These are phyloP conservation scores for Euzophera pinguis DNA, from an alignment of 2,888 invertebrate genomes.

Conservation along the genomic window DNA sequence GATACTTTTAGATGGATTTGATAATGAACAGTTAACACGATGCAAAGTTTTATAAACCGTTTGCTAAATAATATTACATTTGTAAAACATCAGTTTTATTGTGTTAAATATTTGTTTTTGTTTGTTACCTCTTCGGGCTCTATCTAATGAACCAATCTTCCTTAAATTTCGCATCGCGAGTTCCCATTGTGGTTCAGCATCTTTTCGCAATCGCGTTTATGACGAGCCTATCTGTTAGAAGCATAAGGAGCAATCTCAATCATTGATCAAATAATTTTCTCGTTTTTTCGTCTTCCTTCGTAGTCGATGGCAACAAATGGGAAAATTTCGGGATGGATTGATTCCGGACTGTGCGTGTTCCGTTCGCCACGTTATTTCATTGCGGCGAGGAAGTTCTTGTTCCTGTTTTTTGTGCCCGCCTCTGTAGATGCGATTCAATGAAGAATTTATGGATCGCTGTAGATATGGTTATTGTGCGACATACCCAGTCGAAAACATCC, in stretches of 20 bases:
- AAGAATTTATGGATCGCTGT: conserved; percentile 32
- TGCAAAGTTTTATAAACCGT: no score
- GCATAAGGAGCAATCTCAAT: conserved; percentile 31
- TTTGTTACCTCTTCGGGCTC: no score
- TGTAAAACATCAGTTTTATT: no score
- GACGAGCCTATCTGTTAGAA: conserved; percentile 17
- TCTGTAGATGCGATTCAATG: conserved; percentile 26
- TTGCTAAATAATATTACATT: no score
- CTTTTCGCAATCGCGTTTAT: conserved; percentile 14
- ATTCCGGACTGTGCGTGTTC: conserved; percentile 41
- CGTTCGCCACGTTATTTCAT: conserved; percentile 41
- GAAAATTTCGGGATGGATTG: conserved; percentile 44
- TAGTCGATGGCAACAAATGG: conserved; percentile 42
- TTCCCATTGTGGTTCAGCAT: neutral
- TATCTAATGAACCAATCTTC: no score
- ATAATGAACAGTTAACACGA: no score
- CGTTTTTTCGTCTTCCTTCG: conserved; percentile 37
- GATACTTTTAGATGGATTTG: no score
- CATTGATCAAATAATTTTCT: conserved; percentile 46
- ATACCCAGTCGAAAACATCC: conserved; percentile 17
- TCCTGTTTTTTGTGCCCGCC: conserved; percentile 33
- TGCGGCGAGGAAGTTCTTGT: conserved; percentile 32
- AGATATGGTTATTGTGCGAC: conserved; percentile 23
- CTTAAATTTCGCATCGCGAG: no score
- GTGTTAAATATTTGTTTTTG: no score